A percentile compares a stretch with the other conserved stretches of the same genome.
Evolutionary conservation across 2,888 invertebrate species (phyloP).

Genomic region (Drosophila ezoana): DNA sequence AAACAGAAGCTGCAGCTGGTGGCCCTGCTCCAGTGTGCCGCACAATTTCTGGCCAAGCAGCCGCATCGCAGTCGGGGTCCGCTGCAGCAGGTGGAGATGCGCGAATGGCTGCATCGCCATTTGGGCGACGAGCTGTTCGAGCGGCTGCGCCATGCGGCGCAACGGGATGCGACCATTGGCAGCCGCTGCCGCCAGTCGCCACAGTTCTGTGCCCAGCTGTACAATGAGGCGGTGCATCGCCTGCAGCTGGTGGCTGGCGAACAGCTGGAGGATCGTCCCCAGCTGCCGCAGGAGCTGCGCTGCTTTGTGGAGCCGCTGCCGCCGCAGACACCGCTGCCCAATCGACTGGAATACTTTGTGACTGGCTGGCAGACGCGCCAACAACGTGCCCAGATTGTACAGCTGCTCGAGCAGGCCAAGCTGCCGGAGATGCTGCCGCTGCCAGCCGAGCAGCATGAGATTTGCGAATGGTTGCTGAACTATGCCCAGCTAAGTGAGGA

Average conservation of each 20-base stretch:
- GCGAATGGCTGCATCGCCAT: constrained; percentile 86
- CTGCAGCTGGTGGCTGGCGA: constrained; percentile 87
- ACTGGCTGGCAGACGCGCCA: constrained; percentile 86
- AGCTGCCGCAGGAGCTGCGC: constrained; percentile 89
- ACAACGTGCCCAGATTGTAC: constrained; percentile 86
- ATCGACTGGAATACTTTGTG: constrained; percentile 88
- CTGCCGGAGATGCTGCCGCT: constrained; percentile 80
- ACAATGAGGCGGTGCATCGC: constrained; percentile 89
- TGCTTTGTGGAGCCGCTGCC: constrained; percentile 85
- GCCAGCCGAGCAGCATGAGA: constrained; percentile 26
- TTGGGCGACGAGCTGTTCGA: constrained; percentile 88
- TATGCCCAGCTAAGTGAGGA: constrained; percentile 62
- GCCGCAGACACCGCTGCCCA: constrained; percentile 87
- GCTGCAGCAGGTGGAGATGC: constrained; percentile 87
- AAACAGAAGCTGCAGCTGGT: constrained; percentile 34
- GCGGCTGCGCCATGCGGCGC: constrained; percentile 84
- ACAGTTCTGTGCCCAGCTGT: constrained; percentile 87
- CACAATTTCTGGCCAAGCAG: constrained; percentile 65
- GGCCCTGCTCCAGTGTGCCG: constrained; percentile 82
- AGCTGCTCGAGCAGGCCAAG: constrained; percentile 86
- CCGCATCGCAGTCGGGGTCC: constrained; percentile 83
- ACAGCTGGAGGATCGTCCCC: constrained; percentile 87
- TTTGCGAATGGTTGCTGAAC: constrained; percentile 73
- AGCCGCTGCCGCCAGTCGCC: constrained; percentile 83
- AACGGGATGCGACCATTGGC: constrained; percentile 79